These are phyloP conservation scores for Psettodes erumei DNA, from an alignment of 2,113 vertebrate species.

Conservation along the genomic window DNA sequence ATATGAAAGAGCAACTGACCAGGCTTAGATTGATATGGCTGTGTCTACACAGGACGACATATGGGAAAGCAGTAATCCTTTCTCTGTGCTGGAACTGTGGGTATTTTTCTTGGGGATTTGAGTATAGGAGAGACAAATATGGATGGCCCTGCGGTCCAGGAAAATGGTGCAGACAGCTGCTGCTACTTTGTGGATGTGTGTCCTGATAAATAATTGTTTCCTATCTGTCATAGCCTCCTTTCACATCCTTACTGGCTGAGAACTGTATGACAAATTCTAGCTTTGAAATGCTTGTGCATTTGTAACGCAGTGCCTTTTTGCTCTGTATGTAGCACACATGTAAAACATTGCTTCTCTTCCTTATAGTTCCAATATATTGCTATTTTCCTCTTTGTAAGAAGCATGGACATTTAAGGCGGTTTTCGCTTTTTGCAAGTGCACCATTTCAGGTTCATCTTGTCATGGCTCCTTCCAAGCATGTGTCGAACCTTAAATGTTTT, in stretches of 20 bases:
- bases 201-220: conserved; percentile 81
- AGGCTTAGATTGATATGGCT: conserved; percentile 81
- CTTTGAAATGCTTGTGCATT: conserved; percentile 50
- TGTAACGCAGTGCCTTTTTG: conserved; percentile 53
- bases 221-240: conserved; percentile 74
- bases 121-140: conserved; percentile 74
- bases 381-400: conserved; percentile 45
- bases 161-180: conserved; percentile 76
- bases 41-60: conserved; percentile 81
- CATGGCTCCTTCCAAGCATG: conserved; percentile 66
- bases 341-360: conserved; percentile 62
- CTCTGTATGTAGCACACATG: conserved; percentile 53
- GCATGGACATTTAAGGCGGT: conserved; percentile 37
- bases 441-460: conserved; percentile 65
- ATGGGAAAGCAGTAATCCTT: conserved; percentile 83
- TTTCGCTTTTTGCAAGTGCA: conserved; percentile 21
- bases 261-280: conserved; percentile 49
- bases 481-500: conserved; percentile 63
- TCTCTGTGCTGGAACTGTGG: conserved; percentile 71
- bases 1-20: conserved; percentile 86
- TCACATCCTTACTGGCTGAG: conserved; percentile 55
- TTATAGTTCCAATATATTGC: conserved; percentile 33
- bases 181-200: conserved; percentile 68
- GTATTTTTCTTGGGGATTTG: conserved; percentile 81
- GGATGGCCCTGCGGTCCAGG: conserved; percentile 64